Percentiles rank a stretch among this genome's conserved stretches.
phyloP scores from a whole-genome alignment of 2,113 vertebrate species.

The Zosterops japonicus region DNA sequence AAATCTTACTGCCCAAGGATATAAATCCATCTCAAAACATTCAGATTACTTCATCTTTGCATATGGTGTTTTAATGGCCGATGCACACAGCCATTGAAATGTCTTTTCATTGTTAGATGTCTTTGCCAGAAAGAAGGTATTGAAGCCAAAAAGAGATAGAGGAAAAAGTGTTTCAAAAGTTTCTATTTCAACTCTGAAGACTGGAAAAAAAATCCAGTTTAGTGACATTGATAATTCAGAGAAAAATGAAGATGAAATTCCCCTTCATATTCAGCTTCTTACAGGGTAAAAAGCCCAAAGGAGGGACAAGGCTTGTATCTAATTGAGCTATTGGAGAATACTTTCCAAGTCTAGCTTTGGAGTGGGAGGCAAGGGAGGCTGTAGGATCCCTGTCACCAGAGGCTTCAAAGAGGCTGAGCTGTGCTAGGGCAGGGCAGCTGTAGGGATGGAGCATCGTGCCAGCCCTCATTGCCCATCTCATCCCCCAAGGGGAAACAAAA shows the following conservation, averaged over 20 bases:
- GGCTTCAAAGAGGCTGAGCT: background rate
- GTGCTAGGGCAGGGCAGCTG: background rate
- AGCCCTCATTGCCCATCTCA: background rate
- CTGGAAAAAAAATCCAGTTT: background rate
- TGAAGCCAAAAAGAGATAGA: background rate
- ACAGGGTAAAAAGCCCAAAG: background rate
- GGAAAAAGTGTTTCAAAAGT: background rate
- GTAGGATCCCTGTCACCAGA: background rate
- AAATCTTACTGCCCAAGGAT: background rate
- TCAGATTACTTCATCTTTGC: background rate
- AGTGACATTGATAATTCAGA: background rate
- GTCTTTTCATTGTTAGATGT: background rate
- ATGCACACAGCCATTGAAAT: background rate
- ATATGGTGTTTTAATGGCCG: background rate
- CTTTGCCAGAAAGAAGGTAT: background rate
- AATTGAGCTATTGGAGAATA: background rate
- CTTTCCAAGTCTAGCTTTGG: background rate
- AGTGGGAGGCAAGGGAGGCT: background rate
- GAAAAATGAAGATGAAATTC: background rate
- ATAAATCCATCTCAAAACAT: background rate
- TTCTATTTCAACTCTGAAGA: background rate
- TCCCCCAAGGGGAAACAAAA: background rate
- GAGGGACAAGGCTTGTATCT: background rate
- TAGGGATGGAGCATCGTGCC: rapidly evolving
- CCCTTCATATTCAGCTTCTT: background rate